phyloP scores from a whole-genome alignment of 2,797 vertebrate genomes.

The Anguilla obscura region DNA sequence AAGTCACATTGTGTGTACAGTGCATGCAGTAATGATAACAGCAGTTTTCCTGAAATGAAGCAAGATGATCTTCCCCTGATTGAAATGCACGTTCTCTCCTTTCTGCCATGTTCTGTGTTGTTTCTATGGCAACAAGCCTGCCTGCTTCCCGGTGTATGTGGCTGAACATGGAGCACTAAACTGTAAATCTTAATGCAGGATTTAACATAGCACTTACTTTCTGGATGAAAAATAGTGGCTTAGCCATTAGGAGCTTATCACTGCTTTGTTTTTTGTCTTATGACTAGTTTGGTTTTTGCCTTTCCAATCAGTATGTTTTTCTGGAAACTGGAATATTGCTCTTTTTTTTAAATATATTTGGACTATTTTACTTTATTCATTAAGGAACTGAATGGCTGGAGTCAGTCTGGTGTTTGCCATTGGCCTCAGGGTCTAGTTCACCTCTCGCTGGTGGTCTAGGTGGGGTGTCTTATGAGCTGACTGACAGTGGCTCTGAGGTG shows the following conservation, averaged over 20 bases:
- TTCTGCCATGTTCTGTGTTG: constrained; percentile 6
- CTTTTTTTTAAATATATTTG: background rate
- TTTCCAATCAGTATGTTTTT: background rate
- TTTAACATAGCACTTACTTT: background rate
- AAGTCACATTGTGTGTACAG: background rate
- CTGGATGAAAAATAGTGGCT: background rate
- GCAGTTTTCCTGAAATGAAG: background rate
- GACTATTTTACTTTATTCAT: background rate
- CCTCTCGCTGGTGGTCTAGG: background rate
- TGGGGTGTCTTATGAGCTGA: background rate
- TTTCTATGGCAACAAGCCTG: background rate
- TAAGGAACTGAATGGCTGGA: background rate
- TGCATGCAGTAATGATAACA: background rate
- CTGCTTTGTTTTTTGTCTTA: background rate
- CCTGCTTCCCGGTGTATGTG: background rate
- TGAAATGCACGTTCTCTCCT: background rate
- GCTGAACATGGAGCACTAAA: background rate
- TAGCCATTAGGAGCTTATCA: background rate
- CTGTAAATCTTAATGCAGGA: background rate
- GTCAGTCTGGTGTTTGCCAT: background rate
- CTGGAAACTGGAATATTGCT: background rate
- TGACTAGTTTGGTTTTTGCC: background rate
- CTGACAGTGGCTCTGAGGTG: background rate
- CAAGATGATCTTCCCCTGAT: background rate
- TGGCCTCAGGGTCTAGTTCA: background rate